Base-by-base conservation (phyloP, 2,888 invertebrate genomes). In the Lithophane socia region DNA sequence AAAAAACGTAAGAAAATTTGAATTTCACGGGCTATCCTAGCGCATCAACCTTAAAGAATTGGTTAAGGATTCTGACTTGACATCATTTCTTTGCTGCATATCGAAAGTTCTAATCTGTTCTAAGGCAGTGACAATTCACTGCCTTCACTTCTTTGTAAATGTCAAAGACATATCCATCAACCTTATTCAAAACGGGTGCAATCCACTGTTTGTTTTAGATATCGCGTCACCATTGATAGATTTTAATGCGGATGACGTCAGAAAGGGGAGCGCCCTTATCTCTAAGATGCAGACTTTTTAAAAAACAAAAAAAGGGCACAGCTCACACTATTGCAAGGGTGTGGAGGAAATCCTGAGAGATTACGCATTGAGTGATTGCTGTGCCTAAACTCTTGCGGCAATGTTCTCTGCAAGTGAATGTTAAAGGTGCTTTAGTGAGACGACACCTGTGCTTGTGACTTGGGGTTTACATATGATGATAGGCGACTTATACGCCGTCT, bases 341-440 rank as follows among this genome's bases (percentile, higher is more conserved):
- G 92, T 90, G 88, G 88, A 91, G 93, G 90, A 95, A 96, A 95
- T 94, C 95, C 96, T 94, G 86, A 95, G 96, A 96, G 96, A 96
- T 96, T 96, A 96, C 94, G 91, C 86, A 91, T 93, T 96, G 96
- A 96, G 96, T 96, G 96, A 96, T 96, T 96, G 95, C 95, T 94
- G 92, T 95, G 94, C 91, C 92, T 91, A 92, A 95, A 96, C 94
- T 95, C 92, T 91, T 91, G 92, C 87, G 93, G 93, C 90, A 91
- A 88, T 91, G 91, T 91, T 92, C 89, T 85, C 86, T 89, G 91
- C 90, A 93, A 95, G 93, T 95, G 95, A 95, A 94, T 95, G 92
- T 94, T 94, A 90, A 92, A 86, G 91, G 66, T 75, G 77, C 12
- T 69, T 77, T 77, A 80, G 88, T 76, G 80, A 78, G 52, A 68